A percentile compares a stretch with the other conserved stretches of the same genome.
phyloP scores from a whole-genome alignment of 2,797 vertebrate genomes.

The Vultur gryphus region DNA sequence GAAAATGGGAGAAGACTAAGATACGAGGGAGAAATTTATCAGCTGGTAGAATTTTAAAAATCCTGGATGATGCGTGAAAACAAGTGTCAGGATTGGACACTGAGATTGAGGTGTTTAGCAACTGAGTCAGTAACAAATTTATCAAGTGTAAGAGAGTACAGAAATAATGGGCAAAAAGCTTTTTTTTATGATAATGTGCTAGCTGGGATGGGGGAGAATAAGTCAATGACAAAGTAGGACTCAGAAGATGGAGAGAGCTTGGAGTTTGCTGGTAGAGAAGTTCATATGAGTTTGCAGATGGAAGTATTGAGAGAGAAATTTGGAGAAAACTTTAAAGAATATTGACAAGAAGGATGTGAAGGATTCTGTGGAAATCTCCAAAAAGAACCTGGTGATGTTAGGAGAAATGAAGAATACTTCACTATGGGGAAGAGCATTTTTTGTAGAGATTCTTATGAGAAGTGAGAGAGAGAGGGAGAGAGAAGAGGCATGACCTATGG shows the following conservation, averaged over 20 bases:
- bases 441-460: not conserved
- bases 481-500: not conserved
- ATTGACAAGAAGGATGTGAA: not conserved
- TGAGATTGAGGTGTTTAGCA: not conserved
- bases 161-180: not conserved
- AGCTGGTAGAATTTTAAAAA: not conserved
- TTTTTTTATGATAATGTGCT: not conserved
- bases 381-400: not conserved
- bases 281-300: not conserved
- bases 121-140: not conserved
- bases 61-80: not conserved
- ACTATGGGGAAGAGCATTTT: not conserved
- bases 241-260: not conserved
- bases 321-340: not conserved
- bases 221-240: not conserved
- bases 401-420: not conserved
- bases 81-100: not conserved
- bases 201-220: not conserved
- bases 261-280: not conserved
- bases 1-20: not conserved
- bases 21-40: not conserved
- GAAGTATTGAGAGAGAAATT: not conserved
- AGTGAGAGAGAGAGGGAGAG: not conserved
- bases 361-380: not conserved
- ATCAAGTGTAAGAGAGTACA: not conserved